Percentiles rank a stretch among this genome's conserved stretches.
Evolutionary conservation across 2,797 vertebrate genomes (phyloP).

Genomic region (Cossypha heuglini): DNA sequence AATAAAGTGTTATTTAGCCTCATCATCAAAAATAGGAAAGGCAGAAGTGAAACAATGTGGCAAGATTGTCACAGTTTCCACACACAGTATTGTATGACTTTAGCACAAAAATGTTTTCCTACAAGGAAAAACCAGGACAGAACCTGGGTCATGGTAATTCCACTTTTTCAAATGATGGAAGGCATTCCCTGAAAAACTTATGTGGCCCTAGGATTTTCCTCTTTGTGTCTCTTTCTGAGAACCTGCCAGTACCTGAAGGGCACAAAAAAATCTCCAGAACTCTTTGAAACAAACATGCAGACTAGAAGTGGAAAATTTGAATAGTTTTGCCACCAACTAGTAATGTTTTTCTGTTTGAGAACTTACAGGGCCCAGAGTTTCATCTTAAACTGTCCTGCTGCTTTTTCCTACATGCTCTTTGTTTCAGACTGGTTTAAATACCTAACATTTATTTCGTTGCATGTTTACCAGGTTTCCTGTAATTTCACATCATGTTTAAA

Average conservation of each 20-base stretch:
- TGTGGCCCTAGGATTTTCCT: not conserved
- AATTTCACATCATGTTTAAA: not conserved
- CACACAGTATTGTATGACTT: not conserved
- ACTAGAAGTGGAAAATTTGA: not conserved
- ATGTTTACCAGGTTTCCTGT: not conserved
- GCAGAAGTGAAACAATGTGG: rapidly evolving
- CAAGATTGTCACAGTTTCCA: not conserved
- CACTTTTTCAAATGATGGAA: not conserved
- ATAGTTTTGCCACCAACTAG: not conserved
- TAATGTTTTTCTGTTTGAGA: not conserved
- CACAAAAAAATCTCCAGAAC: not conserved
- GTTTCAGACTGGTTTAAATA: not conserved
- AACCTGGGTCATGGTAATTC: not conserved
- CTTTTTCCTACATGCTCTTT: not conserved
- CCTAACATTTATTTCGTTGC: not conserved
- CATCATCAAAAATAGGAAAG: not conserved
- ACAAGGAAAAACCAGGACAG: not conserved
- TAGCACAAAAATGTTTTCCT: not conserved
- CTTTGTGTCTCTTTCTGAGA: not conserved
- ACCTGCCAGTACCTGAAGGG: not conserved
- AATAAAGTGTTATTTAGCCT: not conserved
- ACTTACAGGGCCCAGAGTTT: not conserved
- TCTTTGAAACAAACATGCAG: not conserved
- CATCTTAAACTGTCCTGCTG: not conserved
- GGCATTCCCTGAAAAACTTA: not conserved